Evolutionary conservation across 2,797 vertebrate species (phyloP).

Genomic region (Hoplostethus atlanticus): DNA sequence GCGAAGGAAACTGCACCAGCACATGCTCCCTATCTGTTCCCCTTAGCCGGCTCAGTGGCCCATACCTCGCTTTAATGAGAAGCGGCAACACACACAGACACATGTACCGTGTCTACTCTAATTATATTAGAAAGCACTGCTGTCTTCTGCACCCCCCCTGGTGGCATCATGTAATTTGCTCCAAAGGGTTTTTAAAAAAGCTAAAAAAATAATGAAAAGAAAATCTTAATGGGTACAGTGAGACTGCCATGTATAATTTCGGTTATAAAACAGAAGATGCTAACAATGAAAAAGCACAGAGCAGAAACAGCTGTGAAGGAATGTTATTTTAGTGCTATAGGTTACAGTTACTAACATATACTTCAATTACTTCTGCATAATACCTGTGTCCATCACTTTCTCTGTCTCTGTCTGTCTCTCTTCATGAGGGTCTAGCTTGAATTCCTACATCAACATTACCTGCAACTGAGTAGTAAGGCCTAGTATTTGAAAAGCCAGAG

Average conservation of each 20-base stretch:
- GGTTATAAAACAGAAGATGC: constrained; percentile 1
- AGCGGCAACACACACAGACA: constrained; percentile 78
- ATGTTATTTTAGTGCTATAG: not conserved
- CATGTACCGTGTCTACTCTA: constrained; percentile 80
- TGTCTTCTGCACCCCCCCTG: constrained; percentile 53
- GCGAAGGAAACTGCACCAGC: constrained; percentile 47
- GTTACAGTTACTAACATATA: constrained; percentile 6
- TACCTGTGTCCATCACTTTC: not conserved
- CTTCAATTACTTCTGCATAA: not conserved
- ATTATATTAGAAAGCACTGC: constrained; percentile 70
- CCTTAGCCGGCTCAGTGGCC: constrained; percentile 70
- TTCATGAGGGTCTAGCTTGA: not conserved
- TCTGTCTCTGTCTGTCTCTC: constrained; percentile 5
- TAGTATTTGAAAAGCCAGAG: constrained; percentile 1
- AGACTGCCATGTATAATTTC: constrained; percentile 3
- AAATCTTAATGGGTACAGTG: not conserved
- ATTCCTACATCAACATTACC: constrained; percentile 28
- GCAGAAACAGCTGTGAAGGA: not conserved
- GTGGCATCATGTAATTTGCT: constrained; percentile 58
- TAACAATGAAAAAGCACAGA: not conserved
- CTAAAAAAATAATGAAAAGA: not conserved
- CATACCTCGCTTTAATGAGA: constrained; percentile 74
- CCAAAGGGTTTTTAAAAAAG: constrained; percentile 34
- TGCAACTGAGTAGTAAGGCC: not conserved
- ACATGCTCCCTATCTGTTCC: constrained; percentile 67